Conservation (phyloP, 2,888 invertebrate species). For the Drosophila birchii region DNA sequence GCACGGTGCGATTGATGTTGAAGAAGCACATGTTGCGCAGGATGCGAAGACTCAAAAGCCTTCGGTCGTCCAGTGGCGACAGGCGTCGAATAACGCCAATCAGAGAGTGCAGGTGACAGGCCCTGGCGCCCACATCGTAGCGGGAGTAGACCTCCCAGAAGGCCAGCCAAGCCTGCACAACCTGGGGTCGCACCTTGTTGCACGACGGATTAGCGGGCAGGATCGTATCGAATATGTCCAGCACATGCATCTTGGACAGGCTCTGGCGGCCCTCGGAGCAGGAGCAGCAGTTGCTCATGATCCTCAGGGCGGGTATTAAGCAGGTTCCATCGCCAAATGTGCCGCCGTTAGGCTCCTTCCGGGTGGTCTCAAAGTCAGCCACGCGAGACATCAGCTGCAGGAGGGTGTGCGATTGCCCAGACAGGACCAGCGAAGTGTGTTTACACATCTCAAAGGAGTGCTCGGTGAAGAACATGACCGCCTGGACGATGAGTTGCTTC, state of each 20-base stretch:
- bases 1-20: slow-evolving; percentile 73
- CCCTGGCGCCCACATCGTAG: slow-evolving; percentile 77
- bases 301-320: slow-evolving; percentile 64
- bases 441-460: slow-evolving; percentile 82
- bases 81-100: slow-evolving; percentile 69
- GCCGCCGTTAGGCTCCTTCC: slow-evolving; percentile 60
- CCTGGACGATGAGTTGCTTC: slow-evolving; percentile 69
- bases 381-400: slow-evolving; percentile 78
- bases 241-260: slow-evolving; percentile 78
- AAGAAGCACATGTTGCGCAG: slow-evolving; percentile 83
- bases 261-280: slow-evolving; percentile 82
- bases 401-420: slow-evolving; percentile 75
- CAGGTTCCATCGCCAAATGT: neutral
- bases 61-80: slow-evolving; percentile 47
- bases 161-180: slow-evolving; percentile 77
- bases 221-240: slow-evolving; percentile 81
- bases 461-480: slow-evolving; percentile 79
- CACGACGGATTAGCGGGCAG: slow-evolving; percentile 72
- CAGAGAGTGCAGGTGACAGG: slow-evolving; percentile 75
- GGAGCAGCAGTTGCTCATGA: slow-evolving; percentile 82
- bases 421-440: slow-evolving; percentile 69
- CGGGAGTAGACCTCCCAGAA: slow-evolving; percentile 84
- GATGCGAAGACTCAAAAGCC: slow-evolving; percentile 76
- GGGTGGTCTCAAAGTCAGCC: slow-evolving; percentile 76
- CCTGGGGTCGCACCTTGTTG: slow-evolving; percentile 70